These are phyloP conservation scores for Drosophila anomelani DNA, from an alignment of 2,888 invertebrate genomes.

Conservation along the genomic window DNA sequence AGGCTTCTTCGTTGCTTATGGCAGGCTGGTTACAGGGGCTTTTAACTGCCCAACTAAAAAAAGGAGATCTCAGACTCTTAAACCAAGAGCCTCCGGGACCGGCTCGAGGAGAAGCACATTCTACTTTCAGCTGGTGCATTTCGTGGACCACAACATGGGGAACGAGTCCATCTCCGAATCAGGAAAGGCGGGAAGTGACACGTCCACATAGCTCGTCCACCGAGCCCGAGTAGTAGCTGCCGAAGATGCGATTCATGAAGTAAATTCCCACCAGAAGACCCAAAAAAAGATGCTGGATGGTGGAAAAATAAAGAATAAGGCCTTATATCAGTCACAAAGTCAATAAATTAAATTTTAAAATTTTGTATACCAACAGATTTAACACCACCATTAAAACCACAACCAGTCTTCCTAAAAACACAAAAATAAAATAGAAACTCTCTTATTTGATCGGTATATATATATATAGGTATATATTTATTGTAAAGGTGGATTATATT, in stretches of 20 bases:
- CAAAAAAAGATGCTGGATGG: slow-evolving; percentile 88
- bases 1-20: slow-evolving; percentile 51
- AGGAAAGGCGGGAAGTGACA: slow-evolving; percentile 27
- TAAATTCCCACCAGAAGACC: slow-evolving; percentile 91
- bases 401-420: not conserved
- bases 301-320: slow-evolving; percentile 84
- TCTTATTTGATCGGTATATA: not conserved
- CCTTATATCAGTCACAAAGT: too few species aligned
- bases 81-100: slow-evolving; percentile 32
- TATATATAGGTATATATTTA: slow-evolving; percentile 16
- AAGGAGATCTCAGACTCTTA: not conserved
- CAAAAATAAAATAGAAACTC: not conserved
- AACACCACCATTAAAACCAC: not conserved
- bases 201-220: not conserved
- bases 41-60: slow-evolving; percentile 52
- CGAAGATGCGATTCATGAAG: slow-evolving; percentile 94
- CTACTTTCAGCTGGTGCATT: slow-evolving; percentile 49
- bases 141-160: slow-evolving; percentile 59
- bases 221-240: slow-evolving; percentile 86
- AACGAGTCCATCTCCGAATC: slow-evolving; percentile 49
- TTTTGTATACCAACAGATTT: not conserved
- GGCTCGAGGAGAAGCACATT: slow-evolving; percentile 49
- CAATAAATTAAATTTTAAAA: not conserved
- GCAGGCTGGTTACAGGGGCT: slow-evolving; percentile 63
- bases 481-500: slow-evolving; percentile 33